Evolutionary conservation across 2,888 invertebrate genomes (phyloP), one percentile per base, ranked within the genome.

Genomic region (Drosophila infuscata): DNA sequence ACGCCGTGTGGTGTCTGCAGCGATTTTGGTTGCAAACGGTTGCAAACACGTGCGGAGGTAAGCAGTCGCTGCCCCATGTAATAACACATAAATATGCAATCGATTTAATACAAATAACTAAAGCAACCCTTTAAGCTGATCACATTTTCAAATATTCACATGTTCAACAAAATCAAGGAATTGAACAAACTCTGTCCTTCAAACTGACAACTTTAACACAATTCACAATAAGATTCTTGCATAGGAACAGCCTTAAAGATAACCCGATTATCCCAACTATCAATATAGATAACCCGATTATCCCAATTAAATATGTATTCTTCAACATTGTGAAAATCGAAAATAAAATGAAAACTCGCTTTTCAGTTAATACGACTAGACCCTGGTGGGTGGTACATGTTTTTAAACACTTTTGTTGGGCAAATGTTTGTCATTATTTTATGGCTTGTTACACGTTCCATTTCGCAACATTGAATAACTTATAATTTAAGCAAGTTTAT

Each of bases 31-130:
- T 61, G 56, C 25, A 25, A 61, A 57, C 67, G 57, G 52, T 29
- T 59, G 51, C 30, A 15, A 53, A 20, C 41, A 20, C 36, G 41
- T 25, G 17, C 52, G 30, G 49, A 57, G 17, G 20, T 41, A 38
- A 46, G 38, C 57, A 60, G 48, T 51, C 43, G 68, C 49, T 62
- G 63, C 52, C n/a, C 73, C 79, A 46, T 52, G 49, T 70, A 79
- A 79, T 82, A 75, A 70, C 72, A 56, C 57, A 62, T 65, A 79
- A 69, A 81, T 81, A 70, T 81, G 67, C 67, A 83, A 74, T 57
- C 59, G 64, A 64, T 56, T 83, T 74, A 77, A 67, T 59, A 36
- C 60, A 67, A 68, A 81, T 70, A 69, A 35, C 48, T 6, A 29
- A 54, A 43, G 46, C 35, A 35, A 20, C n/a, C 29, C 25, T 56